Base-by-base conservation (phyloP, 1,140 invertebrate genomes). In the Propsilocerus akamusi region DNA sequence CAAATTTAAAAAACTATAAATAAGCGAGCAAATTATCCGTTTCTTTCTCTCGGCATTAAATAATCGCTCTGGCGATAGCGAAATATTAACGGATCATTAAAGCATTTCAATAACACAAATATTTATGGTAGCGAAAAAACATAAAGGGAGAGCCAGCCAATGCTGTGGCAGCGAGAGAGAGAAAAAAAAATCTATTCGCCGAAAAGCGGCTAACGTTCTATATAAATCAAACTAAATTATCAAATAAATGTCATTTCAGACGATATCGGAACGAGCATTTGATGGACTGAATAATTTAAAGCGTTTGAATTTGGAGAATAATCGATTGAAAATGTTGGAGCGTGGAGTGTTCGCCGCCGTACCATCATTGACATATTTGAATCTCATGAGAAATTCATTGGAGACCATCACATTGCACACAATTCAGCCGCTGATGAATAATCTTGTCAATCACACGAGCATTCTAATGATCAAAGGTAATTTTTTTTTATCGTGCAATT, bases 391-490 rank as follows among this genome's bases (percentile, higher is more conserved):
- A 6, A 87, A 89, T 59, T 63, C 71, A 49, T 70, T 88, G 51
- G 72, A 76, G 55, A 81, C 79, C 12, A 68, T 88, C 57, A 80
- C 78, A 52, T 76, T 75, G 59, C 76, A 80, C 52, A 80, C 77
- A 28, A 71, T 86, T 52, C 71, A 72, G 46, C 83, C 83, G 4
- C 76, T 89, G 59, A 61, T 84, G 52, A 72, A 74, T 51, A 86
- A 85, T 65, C 71, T 86, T 58, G 80, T 80, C 62, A 79, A 80
- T 56, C 68, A 61, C 47, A 73, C 73, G 52, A 80, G 81, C 58
- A 74, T 77, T 67, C 74, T 88, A 59, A 74, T 77, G 56, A 61
- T 86, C 41, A 76, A 79, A 72, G 80, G 84, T 88, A 65, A 83
- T 77, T 77, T 50, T 2, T 30, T 11, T 48, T 30, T n/a, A n/a